Evolutionary conservation across 2,113 vertebrate genomes (phyloP).

Genomic region (Spermophilus dauricus): DNA sequence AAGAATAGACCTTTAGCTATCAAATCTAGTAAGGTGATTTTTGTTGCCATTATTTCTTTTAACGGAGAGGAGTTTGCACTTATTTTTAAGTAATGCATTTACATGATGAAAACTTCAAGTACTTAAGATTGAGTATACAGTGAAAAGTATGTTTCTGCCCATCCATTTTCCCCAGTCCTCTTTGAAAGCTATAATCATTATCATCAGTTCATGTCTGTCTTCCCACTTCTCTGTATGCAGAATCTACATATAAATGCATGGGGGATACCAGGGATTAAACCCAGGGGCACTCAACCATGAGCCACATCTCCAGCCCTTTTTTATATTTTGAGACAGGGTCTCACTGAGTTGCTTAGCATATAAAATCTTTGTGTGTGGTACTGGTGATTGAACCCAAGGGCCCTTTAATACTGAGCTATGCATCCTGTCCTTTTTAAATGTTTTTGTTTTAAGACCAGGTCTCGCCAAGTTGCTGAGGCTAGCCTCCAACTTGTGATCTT

Average conservation of each 20-base stretch:
- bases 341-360: too few relatives aligned
- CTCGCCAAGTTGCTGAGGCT: too few relatives aligned
- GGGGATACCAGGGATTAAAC: too few relatives aligned
- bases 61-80: neutral
- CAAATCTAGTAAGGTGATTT: neutral
- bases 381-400: too few relatives aligned
- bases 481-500: too few relatives aligned
- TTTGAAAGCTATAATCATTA: neutral
- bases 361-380: too few relatives aligned
- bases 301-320: too few relatives aligned
- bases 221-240: neutral
- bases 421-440: too few relatives aligned
- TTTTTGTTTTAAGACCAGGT: too few relatives aligned
- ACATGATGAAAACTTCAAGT: slow-evolving; percentile 1
- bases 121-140: neutral
- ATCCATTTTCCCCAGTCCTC: neutral
- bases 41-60: neutral
- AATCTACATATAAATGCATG: neutral
- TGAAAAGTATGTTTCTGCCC: neutral
- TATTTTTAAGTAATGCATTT: neutral
- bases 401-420: too few relatives aligned
- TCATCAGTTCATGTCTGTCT: neutral
- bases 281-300: too few relatives aligned
- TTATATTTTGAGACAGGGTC: too few relatives aligned
- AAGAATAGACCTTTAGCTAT: neutral